These are phyloP conservation scores for Drosophila pseudotalamancana DNA, from an alignment of 2,888 invertebrate genomes.

Conservation along the genomic window DNA sequence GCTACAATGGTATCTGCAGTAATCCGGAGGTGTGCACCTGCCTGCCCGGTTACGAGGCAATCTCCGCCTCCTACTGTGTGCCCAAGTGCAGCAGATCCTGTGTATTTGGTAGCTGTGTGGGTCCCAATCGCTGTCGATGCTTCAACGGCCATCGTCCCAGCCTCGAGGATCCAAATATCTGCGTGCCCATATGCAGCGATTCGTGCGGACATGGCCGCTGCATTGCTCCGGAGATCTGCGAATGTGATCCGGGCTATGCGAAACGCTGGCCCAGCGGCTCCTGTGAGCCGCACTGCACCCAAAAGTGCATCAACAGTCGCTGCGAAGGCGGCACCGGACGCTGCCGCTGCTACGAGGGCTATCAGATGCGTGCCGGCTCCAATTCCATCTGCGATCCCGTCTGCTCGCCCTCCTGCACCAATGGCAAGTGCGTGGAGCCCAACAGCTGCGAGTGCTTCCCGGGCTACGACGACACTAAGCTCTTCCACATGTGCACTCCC, in stretches of 20 bases:
- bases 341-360: conserved; percentile 87
- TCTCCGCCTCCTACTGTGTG: conserved; percentile 74
- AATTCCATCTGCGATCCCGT: conserved; percentile 80
- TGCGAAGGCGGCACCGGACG: conserved; percentile 85
- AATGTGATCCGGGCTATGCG: conserved; percentile 79
- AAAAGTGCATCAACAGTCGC: conserved; percentile 82
- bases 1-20: conserved; percentile 84
- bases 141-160: conserved; percentile 82
- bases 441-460: conserved; percentile 79
- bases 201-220: conserved; percentile 80
- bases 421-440: conserved; percentile 84
- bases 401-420: conserved; percentile 82
- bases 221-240: conserved; percentile 80
- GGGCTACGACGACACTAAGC: conserved; percentile 81
- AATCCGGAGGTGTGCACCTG: conserved; percentile 83
- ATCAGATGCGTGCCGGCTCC: conserved; percentile 67
- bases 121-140: conserved; percentile 85
- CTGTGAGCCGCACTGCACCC: conserved; percentile 79
- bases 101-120: conserved; percentile 78
- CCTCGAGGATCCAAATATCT: conserved; percentile 47
- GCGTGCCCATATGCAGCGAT: conserved; percentile 80
- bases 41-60: conserved; percentile 74
- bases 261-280: conserved; percentile 77
- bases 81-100: conserved; percentile 77
- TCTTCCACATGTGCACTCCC: conserved; percentile 73